Evolutionary conservation across 2,888 invertebrate species (phyloP), one percentile per base, ranked within the genome.

Genomic region (Thumatha senex): DNA sequence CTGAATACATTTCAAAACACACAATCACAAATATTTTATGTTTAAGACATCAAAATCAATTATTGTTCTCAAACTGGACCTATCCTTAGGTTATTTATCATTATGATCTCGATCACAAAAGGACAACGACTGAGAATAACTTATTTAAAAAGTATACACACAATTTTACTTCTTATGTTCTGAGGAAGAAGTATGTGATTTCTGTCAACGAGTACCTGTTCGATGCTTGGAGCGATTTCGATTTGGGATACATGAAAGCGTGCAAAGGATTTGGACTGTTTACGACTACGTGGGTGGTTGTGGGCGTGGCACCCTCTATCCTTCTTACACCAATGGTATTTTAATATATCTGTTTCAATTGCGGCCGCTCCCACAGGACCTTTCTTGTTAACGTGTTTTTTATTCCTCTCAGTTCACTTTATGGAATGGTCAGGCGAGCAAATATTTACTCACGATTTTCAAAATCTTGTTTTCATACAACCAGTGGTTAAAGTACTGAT

Each of bases 201-300:
- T 61, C 74, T 62, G 48, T 52, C 73, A 75, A 56, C 54, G 61
- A 61, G 51, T 64, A 51, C 55, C 53, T 58, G 56, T 68, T 67
- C 66, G 82, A 82, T 80, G 87, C 88, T 88, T 74, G 82, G 63
- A 89, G 87, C 88, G 86, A 85, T 89, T 89, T 89, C 85, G 86
- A 86, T 89, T 90, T 90, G 83, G 90, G 89, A 87, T 89, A 90
- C 87, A 88, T 88, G 89, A 87, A 88, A 89, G 85, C 89, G 86
- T 89, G 89, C 89, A 88, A 88, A 89, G 89, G 90, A 89, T 91
- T 91, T 89, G 83, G 89, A 87, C 89, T 89, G 88, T 89, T 91
- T 89, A 90, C 81, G 87, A 80, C 91, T 84, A 86, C 91, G 90
- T 91, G 91, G 90, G 91, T 91, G 91, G 91, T 82, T 88, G 80